Percentiles rank a stretch among this genome's conserved stretches.
phyloP scores from a whole-genome alignment of 2,797 vertebrate species.

The Nyctalus aviator region DNA sequence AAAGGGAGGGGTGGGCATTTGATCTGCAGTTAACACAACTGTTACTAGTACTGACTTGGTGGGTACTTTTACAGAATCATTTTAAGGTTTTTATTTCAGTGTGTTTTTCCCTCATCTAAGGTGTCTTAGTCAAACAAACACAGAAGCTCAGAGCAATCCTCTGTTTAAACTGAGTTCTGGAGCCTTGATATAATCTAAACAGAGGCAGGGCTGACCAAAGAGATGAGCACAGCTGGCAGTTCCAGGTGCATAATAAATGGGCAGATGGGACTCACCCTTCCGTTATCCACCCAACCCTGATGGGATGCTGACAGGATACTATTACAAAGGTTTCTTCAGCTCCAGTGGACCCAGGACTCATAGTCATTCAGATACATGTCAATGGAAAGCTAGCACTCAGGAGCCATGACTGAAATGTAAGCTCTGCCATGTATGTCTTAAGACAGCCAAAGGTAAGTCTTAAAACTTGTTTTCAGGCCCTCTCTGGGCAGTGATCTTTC shows the following conservation, averaged over 20 bases:
- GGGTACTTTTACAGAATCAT: background rate
- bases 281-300: background rate
- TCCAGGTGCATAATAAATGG: constrained; percentile 28
- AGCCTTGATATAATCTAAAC: background rate
- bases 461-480: background rate
- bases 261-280: background rate
- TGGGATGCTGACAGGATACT: background rate
- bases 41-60: background rate
- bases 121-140: background rate
- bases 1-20: background rate
- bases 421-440: no score
- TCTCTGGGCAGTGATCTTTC: background rate
- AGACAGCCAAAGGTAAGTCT: background rate
- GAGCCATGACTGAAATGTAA: background rate
- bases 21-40: background rate
- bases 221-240: background rate
- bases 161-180: background rate
- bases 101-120: background rate
- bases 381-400: background rate
- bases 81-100: constrained; percentile 1
- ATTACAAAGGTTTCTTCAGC: background rate
- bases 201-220: background rate
- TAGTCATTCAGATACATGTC: background rate
- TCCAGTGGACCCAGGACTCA: background rate
- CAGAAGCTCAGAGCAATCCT: background rate